Evolutionary conservation across 2,888 invertebrate species (phyloP), one percentile per base, ranked within the genome.

Genomic region (Ceratothoa steindachneri): DNA sequence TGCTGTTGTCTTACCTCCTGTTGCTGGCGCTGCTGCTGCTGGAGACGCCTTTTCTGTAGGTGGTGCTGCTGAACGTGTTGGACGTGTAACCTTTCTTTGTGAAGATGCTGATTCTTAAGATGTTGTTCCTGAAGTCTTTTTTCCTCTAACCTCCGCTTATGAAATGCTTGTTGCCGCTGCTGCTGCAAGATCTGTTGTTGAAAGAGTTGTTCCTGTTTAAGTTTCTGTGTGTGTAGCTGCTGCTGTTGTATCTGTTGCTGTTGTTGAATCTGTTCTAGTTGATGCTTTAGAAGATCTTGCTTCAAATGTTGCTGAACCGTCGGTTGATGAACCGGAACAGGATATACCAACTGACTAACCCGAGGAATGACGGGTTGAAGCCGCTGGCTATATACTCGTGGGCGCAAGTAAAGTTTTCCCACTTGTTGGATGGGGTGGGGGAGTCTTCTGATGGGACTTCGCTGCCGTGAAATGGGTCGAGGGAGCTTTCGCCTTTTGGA

Each of bases 11-110:
- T 24, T 12, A 24, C 12, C 24, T 60, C 60, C 12, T 7, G 22
- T 60, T 60, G 60, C 24, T 24, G 60, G n/a, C 24, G 60, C 3
- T 60, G 60, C 1, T 60, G 60, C 24, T 60, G 60, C 1, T 60
- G 60, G 24, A 60, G 60, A 12, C 60, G 19, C 24, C 24, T n/a
- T 24, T 24, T 60, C 24, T 60, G 60, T 24, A 60, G 24, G 12
- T 60, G 60, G 24, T 60, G 60, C 27, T 60, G 60, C 24, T 60
- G 60, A 7, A 60, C 22, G 22, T 60, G 60, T 60, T 60, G 60
- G 22, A 24, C 60, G 27, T 60, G 60, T 24, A 55, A 19, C 19
- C 55, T 60, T 2, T 60, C 22, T 24, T 60, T 60, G 27, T 60
- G 2, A 60, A 4, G 60, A 12, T 60, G 60, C 19, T 60, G 60